Evolutionary conservation across 2,113 vertebrate genomes (phyloP), one percentile per base, ranked within the genome.

Genomic region (Rhombomys opimus): DNA sequence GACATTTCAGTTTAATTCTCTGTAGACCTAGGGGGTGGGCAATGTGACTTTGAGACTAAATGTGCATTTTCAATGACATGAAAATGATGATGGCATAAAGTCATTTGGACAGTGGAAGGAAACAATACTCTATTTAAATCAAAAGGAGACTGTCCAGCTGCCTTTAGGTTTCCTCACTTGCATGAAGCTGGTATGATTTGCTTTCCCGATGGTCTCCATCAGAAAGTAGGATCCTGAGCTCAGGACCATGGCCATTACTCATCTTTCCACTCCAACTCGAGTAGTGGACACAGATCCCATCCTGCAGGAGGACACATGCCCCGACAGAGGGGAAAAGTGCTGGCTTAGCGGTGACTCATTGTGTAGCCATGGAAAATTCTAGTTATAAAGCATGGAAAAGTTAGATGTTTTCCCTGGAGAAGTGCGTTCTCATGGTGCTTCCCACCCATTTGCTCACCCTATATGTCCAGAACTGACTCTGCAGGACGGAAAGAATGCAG

Each of bases 301-400:
- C 14, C 41, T 91, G 25, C 8, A 57, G 57, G 4, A 78, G 18
- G 81, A 93, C 70, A 89, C 67, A 50, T 41, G n/a, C 30, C 81
- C 59, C 54, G 68, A 67, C 22, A 46, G 32, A 68, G 12, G 5
- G 25, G 75, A 88, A 57, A 87, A 89, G 35, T 32, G 25, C 50
- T 90, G 57, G 20, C 90, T 89, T 93, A 95, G 72, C 90, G 90
- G 77, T 98, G 97, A 97, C 86, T 98, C 96, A 96, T 63, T 52
- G 17, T 35, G 35, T 84, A 85, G 87, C 94, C 77, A 41, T 87
- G 89, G 90, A 95, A 95, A 97, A 92, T 96, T 95, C 67, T 93
- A 78, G 85, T 95, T 90, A 89, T 7, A 91, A 95, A 82, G 92
- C 50, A 61, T 65, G 89, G 85, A 94, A 94, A 95, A 97, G 77